Percentiles rank a stretch among this genome's conserved stretches.
Conservation (phyloP, 2,888 invertebrate species). For the Stomorhina lunata region DNA sequence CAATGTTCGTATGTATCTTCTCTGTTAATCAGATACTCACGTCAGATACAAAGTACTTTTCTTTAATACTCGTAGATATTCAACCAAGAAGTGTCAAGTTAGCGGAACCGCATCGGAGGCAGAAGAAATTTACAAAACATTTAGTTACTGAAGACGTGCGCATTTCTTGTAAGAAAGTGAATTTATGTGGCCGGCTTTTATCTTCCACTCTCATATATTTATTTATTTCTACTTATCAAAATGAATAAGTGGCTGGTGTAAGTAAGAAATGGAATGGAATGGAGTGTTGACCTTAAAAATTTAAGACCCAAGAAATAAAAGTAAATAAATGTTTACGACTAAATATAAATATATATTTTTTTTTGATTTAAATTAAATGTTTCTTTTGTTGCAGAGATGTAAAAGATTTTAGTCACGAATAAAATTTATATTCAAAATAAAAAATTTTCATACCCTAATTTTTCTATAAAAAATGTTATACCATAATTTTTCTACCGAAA, state of each 20-base stretch:
- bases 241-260: not conserved
- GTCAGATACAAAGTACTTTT: not conserved
- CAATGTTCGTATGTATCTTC: too few species aligned
- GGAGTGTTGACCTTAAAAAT: constrained; percentile 29
- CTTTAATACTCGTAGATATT: not conserved
- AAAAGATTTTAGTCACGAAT: not conserved
- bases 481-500: too few species aligned
- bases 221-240: too few species aligned
- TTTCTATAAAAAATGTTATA: too few species aligned
- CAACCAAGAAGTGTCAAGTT: constrained; percentile 18
- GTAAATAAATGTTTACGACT: not conserved
- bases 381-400: not conserved
- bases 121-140: constrained; percentile 30
- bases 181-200: constrained; percentile 23
- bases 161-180: constrained; percentile 59
- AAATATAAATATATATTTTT: not conserved
- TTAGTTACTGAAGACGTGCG: constrained; percentile 34
- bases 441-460: too few species aligned
- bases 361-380: constrained; percentile 1
- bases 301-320: not conserved
- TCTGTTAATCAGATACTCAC: constrained; percentile 8
- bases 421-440: too few species aligned
- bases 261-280: not conserved
- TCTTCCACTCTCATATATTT: not conserved
- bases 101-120: too few species aligned